Evolutionary conservation across 2,888 invertebrate genomes (phyloP).

Genomic region (Opisthograptis luteolata): DNA sequence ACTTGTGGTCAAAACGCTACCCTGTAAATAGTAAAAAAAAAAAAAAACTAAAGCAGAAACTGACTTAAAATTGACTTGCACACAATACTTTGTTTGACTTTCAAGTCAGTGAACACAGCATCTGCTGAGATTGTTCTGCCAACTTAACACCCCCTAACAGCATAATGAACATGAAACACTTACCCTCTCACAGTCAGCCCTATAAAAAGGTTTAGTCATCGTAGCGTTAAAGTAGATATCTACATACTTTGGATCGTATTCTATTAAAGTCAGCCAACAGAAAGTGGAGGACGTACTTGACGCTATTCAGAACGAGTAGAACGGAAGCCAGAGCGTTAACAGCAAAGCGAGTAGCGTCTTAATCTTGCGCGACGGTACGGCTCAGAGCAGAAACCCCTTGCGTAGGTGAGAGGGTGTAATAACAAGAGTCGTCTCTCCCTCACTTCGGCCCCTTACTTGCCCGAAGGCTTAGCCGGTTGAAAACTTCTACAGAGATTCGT

Average conservation of each 20-base stretch:
- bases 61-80: background rate
- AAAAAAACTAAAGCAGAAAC: background rate
- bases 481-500: conserved; percentile 76
- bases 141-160: conserved; percentile 6
- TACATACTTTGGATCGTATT: conserved; percentile 40
- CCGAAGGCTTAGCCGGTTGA: conserved; percentile 66
- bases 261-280: conserved; percentile 53
- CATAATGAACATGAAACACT: conserved; percentile 14
- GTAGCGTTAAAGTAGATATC: conserved; percentile 24
- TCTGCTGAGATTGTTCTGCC: background rate
- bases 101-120: background rate
- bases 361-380: conserved; percentile 76
- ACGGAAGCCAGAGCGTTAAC: conserved; percentile 70
- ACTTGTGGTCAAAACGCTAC: no score
- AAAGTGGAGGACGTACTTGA: conserved; percentile 56
- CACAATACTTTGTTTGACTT: background rate
- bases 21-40: no score
- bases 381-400: conserved; percentile 72
- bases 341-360: conserved; percentile 75
- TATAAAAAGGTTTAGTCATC: conserved; percentile 22
- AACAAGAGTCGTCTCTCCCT: conserved; percentile 69
- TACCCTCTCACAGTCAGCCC: conserved; percentile 6
- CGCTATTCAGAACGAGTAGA: conserved; percentile 61
- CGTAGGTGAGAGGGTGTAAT: conserved; percentile 83
- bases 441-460: conserved; percentile 59